Percentiles rank a stretch among this genome's conserved stretches.
Evolutionary conservation across 2,888 invertebrate genomes (phyloP).

Genomic region (Auanema freiburgensis): DNA sequence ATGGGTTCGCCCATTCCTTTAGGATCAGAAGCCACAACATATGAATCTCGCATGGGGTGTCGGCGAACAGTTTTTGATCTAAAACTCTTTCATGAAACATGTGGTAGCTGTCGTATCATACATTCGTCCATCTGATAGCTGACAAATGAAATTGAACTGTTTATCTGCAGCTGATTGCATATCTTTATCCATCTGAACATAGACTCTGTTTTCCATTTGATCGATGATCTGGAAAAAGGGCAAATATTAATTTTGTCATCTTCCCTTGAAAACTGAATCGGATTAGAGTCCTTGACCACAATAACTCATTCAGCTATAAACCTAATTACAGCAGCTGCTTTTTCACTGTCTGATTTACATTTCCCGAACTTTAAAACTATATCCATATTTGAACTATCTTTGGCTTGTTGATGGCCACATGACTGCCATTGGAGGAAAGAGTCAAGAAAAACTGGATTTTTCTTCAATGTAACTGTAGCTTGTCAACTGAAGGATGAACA

Average conservation of each 20-base stretch:
- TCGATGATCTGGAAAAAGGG: constrained; percentile 52
- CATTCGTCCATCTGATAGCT: constrained; percentile 42
- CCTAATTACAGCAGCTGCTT: neutral
- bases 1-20: neutral
- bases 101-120: neutral
- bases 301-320: too few relatives aligned
- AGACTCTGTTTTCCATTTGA: constrained; percentile 61
- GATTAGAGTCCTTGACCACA: too few relatives aligned
- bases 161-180: constrained; percentile 58
- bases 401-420: neutral
- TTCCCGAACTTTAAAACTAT: neutral
- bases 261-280: too few relatives aligned
- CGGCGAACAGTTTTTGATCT: constrained; percentile 9
- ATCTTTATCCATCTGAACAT: constrained; percentile 64
- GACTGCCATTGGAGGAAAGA: neutral
- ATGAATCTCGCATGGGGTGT: constrained; percentile 9
- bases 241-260: too few relatives aligned
- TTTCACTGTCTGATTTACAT: neutral
- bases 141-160: constrained; percentile 62
- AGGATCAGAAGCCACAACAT: constrained; percentile 10
- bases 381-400: neutral
- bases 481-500: too few relatives aligned
- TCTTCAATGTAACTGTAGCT: too few relatives aligned
- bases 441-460: neutral
- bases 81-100: neutral